Evolutionary conservation across 2,113 vertebrate species (phyloP).

Genomic region (Macaca nemestrina): DNA sequence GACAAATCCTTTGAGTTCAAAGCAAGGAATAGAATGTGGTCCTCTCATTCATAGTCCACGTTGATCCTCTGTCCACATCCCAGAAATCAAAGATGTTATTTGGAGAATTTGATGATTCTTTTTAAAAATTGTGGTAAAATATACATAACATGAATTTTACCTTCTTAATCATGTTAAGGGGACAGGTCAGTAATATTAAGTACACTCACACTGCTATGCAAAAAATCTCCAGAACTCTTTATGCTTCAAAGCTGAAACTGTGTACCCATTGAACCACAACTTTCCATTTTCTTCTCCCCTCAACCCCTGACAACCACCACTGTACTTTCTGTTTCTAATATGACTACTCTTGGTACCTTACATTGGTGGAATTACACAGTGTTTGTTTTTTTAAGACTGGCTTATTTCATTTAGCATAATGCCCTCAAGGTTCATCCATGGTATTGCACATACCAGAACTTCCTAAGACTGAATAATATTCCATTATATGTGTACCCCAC

Average conservation of each 20-base stretch:
- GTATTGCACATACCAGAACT: neutral
- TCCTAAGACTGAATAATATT: neutral
- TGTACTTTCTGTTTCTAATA: neutral
- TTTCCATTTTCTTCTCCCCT: neutral
- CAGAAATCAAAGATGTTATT: neutral
- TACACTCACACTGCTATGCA: neutral
- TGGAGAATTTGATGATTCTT: neutral
- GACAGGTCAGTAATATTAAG: neutral
- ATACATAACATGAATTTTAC: neutral
- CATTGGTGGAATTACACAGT: neutral
- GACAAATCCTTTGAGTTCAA: neutral
- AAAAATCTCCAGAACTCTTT: neutral
- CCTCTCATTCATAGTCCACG: neutral
- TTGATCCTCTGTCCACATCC: neutral
- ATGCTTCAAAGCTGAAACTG: neutral
- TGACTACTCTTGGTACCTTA: neutral
- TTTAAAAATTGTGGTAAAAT: neutral
- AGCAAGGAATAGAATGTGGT: neutral
- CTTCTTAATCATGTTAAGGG: neutral
- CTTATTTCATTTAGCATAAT: conserved; percentile 13
- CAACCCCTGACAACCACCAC: neutral
- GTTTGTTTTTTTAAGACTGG: neutral
- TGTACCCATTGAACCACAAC: neutral
- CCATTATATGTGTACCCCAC: neutral
- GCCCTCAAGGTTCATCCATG: neutral